These are phyloP conservation scores for Phylloscopus whistleri DNA, from an alignment of 2,113 vertebrate genomes.

Conservation along the genomic window DNA sequence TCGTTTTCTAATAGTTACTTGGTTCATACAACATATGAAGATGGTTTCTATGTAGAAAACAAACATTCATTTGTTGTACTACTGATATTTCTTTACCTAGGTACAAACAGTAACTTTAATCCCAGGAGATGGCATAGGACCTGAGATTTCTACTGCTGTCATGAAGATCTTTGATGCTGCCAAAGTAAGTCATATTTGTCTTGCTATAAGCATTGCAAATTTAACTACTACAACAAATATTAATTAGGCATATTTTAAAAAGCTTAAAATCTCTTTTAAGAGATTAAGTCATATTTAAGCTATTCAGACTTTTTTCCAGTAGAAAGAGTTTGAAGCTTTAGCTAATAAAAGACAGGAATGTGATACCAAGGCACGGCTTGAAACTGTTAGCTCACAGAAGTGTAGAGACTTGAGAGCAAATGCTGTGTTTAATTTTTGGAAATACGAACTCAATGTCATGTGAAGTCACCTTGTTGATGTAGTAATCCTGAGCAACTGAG, in stretches of 20 bases:
- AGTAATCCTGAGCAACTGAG: neutral
- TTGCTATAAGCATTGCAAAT: neutral
- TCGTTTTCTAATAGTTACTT: neutral
- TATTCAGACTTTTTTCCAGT: neutral
- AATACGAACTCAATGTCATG: neutral
- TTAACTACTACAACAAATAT: neutral
- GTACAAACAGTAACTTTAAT: conserved; percentile 92
- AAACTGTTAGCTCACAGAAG: neutral
- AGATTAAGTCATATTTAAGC: neutral
- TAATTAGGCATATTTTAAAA: neutral
- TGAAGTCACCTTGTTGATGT: neutral
- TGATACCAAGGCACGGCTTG: neutral
- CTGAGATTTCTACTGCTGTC: conserved; percentile 90
- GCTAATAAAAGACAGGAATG: neutral
- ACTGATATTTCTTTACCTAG: conserved; percentile 65
- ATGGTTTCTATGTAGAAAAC: neutral
- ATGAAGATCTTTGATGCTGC: conserved; percentile 95
- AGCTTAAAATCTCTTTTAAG: neutral
- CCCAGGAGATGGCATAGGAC: conserved; percentile 96
- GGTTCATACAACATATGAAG: neutral
- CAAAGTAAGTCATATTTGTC: conserved; percentile 73
- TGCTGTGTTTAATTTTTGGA: neutral
- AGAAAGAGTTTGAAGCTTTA: neutral
- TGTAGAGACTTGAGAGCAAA: neutral
- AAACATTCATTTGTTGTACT: neutral